These are phyloP conservation scores for Linnaemya vulpina DNA, from an alignment of 2,888 invertebrate species.

Conservation along the genomic window DNA sequence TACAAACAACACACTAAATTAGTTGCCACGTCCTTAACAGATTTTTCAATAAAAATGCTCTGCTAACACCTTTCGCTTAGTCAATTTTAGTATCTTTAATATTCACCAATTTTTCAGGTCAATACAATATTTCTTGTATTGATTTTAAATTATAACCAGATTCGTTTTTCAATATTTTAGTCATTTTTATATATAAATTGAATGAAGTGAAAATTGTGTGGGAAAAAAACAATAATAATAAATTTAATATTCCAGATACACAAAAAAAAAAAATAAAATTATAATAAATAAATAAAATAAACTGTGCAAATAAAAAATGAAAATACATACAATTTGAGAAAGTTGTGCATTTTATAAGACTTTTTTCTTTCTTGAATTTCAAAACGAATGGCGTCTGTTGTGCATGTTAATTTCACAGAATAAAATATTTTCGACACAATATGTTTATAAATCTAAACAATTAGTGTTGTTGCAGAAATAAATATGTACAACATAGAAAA, in stretches of 20 bases:
- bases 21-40: no score
- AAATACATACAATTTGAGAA: neutral
- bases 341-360: neutral
- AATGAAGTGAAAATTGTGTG: neutral
- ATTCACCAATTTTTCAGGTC: neutral
- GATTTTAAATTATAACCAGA: neutral
- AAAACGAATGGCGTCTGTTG: neutral
- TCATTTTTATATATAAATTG: constrained; percentile 8
- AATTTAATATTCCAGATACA: constrained; percentile 10
- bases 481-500: neutral
- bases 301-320: neutral
- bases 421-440: neutral
- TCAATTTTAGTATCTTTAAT: neutral
- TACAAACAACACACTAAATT: no score
- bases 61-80: no score
- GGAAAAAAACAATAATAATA: constrained; percentile 2
- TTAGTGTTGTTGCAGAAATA: neutral
- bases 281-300: neutral
- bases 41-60: no score
- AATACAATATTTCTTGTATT: neutral
- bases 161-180: neutral
- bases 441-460: neutral
- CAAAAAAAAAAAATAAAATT: neutral
- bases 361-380: neutral
- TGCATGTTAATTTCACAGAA: neutral